Evolutionary conservation across 2,113 vertebrate genomes (phyloP).

Genomic region (Holacanthus passer): DNA sequence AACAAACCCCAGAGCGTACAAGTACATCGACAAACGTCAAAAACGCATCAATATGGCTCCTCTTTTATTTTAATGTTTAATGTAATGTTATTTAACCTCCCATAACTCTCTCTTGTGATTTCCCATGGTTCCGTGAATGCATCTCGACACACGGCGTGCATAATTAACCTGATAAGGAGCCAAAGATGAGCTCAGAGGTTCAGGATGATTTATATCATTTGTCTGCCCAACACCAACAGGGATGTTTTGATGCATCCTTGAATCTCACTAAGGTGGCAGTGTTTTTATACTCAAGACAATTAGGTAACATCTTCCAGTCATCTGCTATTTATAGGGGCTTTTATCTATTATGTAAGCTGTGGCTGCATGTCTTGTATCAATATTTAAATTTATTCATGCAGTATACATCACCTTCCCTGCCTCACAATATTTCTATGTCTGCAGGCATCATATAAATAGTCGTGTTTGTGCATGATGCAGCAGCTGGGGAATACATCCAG

Average conservation of each 20-base stretch:
- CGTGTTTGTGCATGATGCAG: slow-evolving; percentile 69
- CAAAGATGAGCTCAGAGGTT: slow-evolving; percentile 41
- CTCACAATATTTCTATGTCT: slow-evolving; percentile 38
- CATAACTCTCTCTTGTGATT: background rate
- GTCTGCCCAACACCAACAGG: background rate
- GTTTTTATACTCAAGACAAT: slow-evolving; percentile 1
- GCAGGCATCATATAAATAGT: slow-evolving; percentile 62
- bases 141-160: slow-evolving; percentile 1
- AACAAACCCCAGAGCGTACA: background rate
- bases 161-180: slow-evolving; percentile 28
- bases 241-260: background rate
- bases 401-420: slow-evolving; percentile 8
- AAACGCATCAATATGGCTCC: fast-evolving
- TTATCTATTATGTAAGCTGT: slow-evolving; percentile 56
- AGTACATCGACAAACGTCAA: background rate
- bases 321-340: slow-evolving; percentile 39
- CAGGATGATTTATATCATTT: background rate
- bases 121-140: slow-evolving; percentile 35
- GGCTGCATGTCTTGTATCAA: slow-evolving; percentile 30
- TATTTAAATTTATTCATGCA: slow-evolving; percentile 63
- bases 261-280: background rate
- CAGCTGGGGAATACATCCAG: slow-evolving; percentile 75
- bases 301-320: background rate
- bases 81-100: background rate
- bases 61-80: background rate